Evolutionary conservation across 2,888 invertebrate genomes (phyloP).

Genomic region (Lasioglossum villosulum): DNA sequence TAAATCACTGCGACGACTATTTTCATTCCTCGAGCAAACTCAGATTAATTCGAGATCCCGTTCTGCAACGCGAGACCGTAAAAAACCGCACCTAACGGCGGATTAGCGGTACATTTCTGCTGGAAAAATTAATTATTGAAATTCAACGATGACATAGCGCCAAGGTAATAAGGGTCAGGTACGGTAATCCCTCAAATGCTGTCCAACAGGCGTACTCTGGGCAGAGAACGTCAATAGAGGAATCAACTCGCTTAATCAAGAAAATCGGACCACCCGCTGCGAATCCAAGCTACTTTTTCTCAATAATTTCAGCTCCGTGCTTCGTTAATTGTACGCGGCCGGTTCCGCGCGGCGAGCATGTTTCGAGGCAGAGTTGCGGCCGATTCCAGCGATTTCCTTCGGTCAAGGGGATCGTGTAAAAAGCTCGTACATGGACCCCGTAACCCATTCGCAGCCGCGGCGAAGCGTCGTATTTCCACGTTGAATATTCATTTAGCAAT

Average conservation of each 20-base stretch:
- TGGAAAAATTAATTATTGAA: background rate
- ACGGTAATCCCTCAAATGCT: too few species aligned
- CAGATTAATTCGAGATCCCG: background rate
- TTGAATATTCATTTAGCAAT: constrained; percentile 49
- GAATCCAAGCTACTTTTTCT: background rate
- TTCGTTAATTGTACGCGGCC: background rate
- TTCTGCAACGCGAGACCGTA: background rate
- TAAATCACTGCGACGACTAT: background rate
- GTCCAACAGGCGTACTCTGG: too few species aligned
- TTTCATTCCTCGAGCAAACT: background rate
- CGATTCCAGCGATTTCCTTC: background rate
- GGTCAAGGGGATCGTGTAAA: background rate
- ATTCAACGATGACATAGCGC: too few species aligned
- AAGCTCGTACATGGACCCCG: background rate
- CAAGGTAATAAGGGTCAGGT: too few species aligned
- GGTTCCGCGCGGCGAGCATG: background rate
- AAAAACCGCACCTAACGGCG: background rate
- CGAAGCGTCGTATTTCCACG: constrained; percentile 4
- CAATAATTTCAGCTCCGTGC: background rate
- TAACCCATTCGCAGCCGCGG: constrained; percentile 24
- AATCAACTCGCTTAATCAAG: too few species aligned
- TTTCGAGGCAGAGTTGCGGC: background rate
- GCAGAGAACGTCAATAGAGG: too few species aligned
- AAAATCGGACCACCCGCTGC: background rate
- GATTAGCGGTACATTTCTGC: background rate